Base-by-base conservation (phyloP, 2,888 invertebrate genomes). In the Eutolmus rufibarbis region DNA sequence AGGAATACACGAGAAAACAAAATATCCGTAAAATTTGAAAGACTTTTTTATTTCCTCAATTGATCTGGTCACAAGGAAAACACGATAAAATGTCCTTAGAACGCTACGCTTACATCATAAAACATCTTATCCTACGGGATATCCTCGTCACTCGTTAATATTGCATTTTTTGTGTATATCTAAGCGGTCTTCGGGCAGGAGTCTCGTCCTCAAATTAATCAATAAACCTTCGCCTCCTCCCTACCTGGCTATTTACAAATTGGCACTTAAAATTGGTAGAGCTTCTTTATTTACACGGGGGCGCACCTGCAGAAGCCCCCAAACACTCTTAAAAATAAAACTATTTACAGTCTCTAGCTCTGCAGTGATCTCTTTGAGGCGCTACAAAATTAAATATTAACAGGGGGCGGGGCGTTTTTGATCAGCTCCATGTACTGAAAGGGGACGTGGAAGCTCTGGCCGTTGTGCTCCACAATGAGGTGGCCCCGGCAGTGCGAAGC, bases 401-500 rank as follows among this genome's bases (percentile, higher is more conserved):
- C 89, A 28, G 89, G 86, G 9, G 89, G 87, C 43, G 90, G 86
- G 46, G 87, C 79, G 82, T 90, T 90, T 90, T 91, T 89, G n/a
- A 91, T 90, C 89, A 97, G 93, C 92, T 97, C 97, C 93, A 97
- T 94, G 92, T 95, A 96, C 92, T 97, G 96, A 92, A 96, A 97
- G 87, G 97, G 97, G 89, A 97, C 96, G 91, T 97, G 96, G 88
- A 96, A 94, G 89, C 95, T 96, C 90, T 94, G 93, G 89, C 94
- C 95, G 91, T 96, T 96, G 92, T 96, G 95, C 93, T 97, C 97
- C 89, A 98, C 97, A 90, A 97, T 94, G 89, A 98, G 94, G 93
- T 97, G 97, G 0, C 98, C 98, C 90, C 97, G 95, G 87, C 96
- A 95, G 86, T 95, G 94, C 66, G 98, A 97, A 79, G 97, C 97